Evolutionary conservation across 2,888 invertebrate genomes (phyloP), one percentile per base, ranked within the genome.

Genomic region (Cheilosia vernalis): DNA sequence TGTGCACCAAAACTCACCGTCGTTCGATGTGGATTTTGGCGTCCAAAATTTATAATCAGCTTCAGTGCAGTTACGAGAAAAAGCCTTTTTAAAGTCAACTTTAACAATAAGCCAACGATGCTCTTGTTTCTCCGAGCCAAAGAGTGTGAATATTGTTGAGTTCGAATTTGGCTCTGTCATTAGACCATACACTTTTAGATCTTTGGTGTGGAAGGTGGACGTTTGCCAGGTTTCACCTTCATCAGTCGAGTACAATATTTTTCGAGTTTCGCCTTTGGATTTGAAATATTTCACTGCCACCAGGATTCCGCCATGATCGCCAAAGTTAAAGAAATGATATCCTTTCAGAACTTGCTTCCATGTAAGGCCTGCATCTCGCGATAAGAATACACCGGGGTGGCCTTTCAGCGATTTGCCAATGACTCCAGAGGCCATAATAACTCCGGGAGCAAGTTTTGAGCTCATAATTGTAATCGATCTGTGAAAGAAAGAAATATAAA

Each of bases 131-230:
- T 94, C 94, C 0, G 98, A 97, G 0, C 98, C 98, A 91, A 98
- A 98, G 93, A 98, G 94, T 0, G 98, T 97, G 90, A 98, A 98
- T 0, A 96, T 94, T 0, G 98, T 97, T 0, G 97, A 97, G 90
- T 97, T 97, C 91, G 97, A 97, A n/a, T 98, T 98, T 0, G 98
- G 97, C 90, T 98, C 98, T 0, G 97, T 98, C 95, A 98, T 96
- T 19, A 98, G 92, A 9, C 97, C 97, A 90, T 98, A 97, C n/a
- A 98, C 95, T 70, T 95, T 93, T 15, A 98, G 94, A 90, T 96
- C 95, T 80, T 95, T 94, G 33, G 94, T 94, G 88, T 95, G 94
- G 89, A 96, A 95, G 90, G 95, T 95, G 89, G 95, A 94, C 37
- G 94, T 93, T 76, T 94, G 93, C 97, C 97, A 98, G 19, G 94